Evolutionary conservation across 64 coral and sea anemone genomes (phyloP), one percentile per base, ranked within the genome.

Genomic region (Acropora tenuis): DNA sequence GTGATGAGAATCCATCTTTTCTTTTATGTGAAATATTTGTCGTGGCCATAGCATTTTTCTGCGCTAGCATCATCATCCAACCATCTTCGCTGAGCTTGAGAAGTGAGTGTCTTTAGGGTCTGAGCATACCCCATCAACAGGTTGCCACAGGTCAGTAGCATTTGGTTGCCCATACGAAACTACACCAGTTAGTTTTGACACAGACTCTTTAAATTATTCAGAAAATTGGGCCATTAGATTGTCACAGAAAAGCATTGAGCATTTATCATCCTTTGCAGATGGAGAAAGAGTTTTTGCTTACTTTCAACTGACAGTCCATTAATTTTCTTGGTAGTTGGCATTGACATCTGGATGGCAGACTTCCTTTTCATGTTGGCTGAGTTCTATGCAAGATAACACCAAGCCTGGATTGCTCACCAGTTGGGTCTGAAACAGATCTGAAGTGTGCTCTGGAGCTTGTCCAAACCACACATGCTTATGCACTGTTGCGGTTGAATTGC

Each of bases 1-100:
- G 80, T 85, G 19, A 91, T 91, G n/a, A 91, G 73, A 41, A 91
- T 91, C 18, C 89, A 71, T 43, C 80, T 82, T 20, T 91, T 71
- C 80, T 91, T 91, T 45, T 48, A 73, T 80, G 88, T 79, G 76
- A 90, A 90, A 43, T 68, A 84, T 40, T 19, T 57, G 9, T 82
- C 30, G 9, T 74, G 78, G 68, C 79, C 80, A 75, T 75, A 66
- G 79, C 80, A 84, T 71, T 91, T 91, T 60, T 84, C 79, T 82
- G 89, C 78, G 48, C 76, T 91, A 43, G 53, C 2, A 4, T 78
- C 72, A 77, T 92, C 90, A 77, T 92, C 75, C 57, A 92, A 50
- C 90, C 81, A 86, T 92, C 50, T 68, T 85, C 71, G 12, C 53
- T 78, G 90, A 40, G 90, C 81, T 92, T 78, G 81, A 20, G 72